These are phyloP conservation scores for Phoenoteleia sp. DNA, from an alignment of 2,888 invertebrate species.

Conservation along the genomic window DNA sequence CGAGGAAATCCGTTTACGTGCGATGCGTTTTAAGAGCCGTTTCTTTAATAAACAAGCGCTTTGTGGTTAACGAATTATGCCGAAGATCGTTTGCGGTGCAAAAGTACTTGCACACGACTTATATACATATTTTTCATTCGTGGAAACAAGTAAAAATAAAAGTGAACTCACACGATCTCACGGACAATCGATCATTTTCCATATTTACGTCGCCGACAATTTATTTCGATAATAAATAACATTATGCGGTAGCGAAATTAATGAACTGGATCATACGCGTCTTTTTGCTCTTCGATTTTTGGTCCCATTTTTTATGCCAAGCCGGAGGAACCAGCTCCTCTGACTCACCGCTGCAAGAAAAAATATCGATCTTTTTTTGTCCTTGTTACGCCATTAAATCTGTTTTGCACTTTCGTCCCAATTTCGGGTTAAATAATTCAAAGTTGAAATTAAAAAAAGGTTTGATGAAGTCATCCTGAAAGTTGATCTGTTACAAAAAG, in stretches of 20 bases:
- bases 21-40: constrained; percentile 43
- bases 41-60: constrained; percentile 54
- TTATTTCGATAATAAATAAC: background rate
- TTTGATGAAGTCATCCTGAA: no score
- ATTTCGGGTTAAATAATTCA: no score
- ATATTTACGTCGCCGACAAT: background rate
- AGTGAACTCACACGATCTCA: constrained; percentile 34
- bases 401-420: constrained; percentile 8
- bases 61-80: constrained; percentile 52
- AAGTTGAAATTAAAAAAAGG: no score
- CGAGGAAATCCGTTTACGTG: constrained; percentile 30
- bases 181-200: constrained; percentile 21
- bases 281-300: background rate
- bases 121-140: constrained; percentile 35
- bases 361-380: constrained; percentile 26
- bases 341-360: constrained; percentile 34
- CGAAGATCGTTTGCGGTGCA: constrained; percentile 29
- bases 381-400: constrained; percentile 27
- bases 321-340: constrained; percentile 17
- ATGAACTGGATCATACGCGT: background rate
- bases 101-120: constrained; percentile 13
- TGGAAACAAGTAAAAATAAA: constrained; percentile 43
- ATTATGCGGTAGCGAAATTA: background rate
- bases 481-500: no score
- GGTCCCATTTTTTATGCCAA: background rate